Conservation (phyloP, 64 coral and sea anemone species). For the Orbicella faveolata region DNA sequence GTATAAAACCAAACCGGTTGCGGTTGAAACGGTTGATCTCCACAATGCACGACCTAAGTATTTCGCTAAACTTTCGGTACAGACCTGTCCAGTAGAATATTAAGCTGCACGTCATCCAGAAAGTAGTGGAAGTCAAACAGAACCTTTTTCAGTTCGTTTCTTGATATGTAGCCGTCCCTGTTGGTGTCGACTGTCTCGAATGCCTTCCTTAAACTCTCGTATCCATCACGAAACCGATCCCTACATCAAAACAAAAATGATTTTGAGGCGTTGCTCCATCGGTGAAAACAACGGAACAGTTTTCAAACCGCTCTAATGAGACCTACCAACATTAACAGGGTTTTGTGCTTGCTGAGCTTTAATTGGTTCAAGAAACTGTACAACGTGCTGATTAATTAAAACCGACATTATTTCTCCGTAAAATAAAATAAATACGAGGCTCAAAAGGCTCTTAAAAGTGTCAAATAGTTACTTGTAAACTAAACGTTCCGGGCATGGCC, state of each 20-base stretch:
- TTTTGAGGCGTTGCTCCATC: not conserved
- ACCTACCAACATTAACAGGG: too few relatives aligned
- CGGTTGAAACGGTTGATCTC: too few relatives aligned
- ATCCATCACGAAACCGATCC: constrained; percentile 91
- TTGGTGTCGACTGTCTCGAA: constrained; percentile 86
- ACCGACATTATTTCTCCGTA: too few relatives aligned
- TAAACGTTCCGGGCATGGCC: too few relatives aligned
- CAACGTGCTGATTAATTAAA: not conserved
- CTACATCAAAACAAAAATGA: not conserved
- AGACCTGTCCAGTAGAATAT: constrained; percentile 78
- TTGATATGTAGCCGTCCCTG: constrained; percentile 86
- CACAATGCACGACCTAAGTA: too few relatives aligned
- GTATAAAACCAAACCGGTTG: too few relatives aligned
- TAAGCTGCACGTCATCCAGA: constrained; percentile 80
- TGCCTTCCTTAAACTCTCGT: constrained; percentile 87
- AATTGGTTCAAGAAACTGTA: not conserved
- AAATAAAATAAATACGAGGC: too few relatives aligned
- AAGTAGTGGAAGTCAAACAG: constrained; percentile 91
- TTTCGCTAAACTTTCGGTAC: not conserved
- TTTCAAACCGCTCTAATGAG: too few relatives aligned
- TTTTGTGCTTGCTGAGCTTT: too few relatives aligned
- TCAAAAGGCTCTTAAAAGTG: too few relatives aligned
- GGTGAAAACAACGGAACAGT: too few relatives aligned
- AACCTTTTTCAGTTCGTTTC: constrained; percentile 81
- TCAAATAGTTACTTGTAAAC: too few relatives aligned